These are phyloP conservation scores for Panagrolaimus sp. DNA, from an alignment of 1,140 invertebrate species.

Conservation along the genomic window DNA sequence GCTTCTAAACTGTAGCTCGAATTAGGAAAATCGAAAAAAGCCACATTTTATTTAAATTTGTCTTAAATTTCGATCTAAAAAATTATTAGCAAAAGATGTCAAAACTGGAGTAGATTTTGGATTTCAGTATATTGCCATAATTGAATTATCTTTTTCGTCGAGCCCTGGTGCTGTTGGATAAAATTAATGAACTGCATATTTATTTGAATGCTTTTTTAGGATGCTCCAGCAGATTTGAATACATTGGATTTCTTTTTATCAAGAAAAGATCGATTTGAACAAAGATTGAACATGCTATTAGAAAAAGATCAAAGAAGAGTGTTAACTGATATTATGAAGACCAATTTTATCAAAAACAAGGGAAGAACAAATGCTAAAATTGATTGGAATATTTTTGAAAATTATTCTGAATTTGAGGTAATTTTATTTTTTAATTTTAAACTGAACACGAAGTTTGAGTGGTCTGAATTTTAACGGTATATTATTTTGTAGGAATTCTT, in stretches of 20 bases:
- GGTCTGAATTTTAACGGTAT: no score
- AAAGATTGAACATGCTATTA: slow-evolving; percentile 27
- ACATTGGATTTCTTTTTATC: slow-evolving; percentile 34
- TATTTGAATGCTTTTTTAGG: slow-evolving; percentile 24
- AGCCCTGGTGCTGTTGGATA: slow-evolving; percentile 11
- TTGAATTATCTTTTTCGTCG: no score
- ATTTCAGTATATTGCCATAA: no score
- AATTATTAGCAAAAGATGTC: no score
- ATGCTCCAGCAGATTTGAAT: slow-evolving; percentile 38
- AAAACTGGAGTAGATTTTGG: no score
- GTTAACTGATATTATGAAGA: slow-evolving; percentile 25
- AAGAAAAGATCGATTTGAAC: slow-evolving; percentile 35
- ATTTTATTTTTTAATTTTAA: no score
- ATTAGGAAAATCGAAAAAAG: no score
- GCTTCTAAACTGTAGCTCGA: no score
- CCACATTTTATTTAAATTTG: no score
- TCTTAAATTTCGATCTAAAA: no score
- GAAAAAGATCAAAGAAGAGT: not conserved
- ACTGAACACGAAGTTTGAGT: no score
- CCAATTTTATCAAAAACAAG: slow-evolving; percentile 19
- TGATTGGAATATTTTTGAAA: slow-evolving; percentile 22
- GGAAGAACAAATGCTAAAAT: slow-evolving; percentile 37
- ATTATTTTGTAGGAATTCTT: slow-evolving; percentile 13
- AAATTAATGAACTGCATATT: slow-evolving; percentile 13
- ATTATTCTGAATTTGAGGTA: slow-evolving; percentile 17